Percentiles rank a stretch among this genome's conserved stretches.
These are phyloP conservation scores for Acrossocheilus wenchowensis DNA, from an alignment of 2,797 vertebrate species.

Conservation along the genomic window DNA sequence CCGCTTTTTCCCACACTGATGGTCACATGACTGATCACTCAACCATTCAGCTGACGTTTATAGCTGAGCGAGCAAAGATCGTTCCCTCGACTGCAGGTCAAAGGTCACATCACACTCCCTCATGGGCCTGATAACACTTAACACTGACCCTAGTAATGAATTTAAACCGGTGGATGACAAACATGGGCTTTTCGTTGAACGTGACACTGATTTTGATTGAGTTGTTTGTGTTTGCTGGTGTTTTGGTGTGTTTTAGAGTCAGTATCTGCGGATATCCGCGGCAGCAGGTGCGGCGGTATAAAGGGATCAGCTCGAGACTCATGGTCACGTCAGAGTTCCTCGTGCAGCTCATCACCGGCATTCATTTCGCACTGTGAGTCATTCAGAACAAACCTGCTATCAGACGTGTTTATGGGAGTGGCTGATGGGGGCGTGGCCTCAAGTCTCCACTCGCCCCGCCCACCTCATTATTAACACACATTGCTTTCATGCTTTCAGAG, in stretches of 20 bases:
- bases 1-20: conserved; percentile 43
- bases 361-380: conserved; percentile 98
- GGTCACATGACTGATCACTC: conserved; percentile 8
- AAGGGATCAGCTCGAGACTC: conserved; percentile 88
- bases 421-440: neutral
- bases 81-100: neutral
- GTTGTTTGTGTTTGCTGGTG: neutral
- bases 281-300: conserved; percentile 92
- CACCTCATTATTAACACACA: too few species aligned
- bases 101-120: neutral
- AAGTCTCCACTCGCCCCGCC: too few species aligned
- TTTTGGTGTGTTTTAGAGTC: conserved; percentile 77
- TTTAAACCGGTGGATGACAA: neutral
- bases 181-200: neutral
- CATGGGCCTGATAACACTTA: neutral
- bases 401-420: neutral
- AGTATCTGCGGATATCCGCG: conserved; percentile 96
- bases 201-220: neutral
- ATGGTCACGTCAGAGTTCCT: conserved; percentile 95
- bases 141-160: neutral
- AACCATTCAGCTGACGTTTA: conserved; percentile 27
- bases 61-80: conserved; percentile 16
- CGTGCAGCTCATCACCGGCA: conserved; percentile 96
- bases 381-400: neutral
- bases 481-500: neutral